A percentile compares a stretch with the other conserved stretches of the same genome.
These are phyloP conservation scores for Drosophila nigrodunni DNA, from an alignment of 1,140 invertebrate species.

Conservation along the genomic window DNA sequence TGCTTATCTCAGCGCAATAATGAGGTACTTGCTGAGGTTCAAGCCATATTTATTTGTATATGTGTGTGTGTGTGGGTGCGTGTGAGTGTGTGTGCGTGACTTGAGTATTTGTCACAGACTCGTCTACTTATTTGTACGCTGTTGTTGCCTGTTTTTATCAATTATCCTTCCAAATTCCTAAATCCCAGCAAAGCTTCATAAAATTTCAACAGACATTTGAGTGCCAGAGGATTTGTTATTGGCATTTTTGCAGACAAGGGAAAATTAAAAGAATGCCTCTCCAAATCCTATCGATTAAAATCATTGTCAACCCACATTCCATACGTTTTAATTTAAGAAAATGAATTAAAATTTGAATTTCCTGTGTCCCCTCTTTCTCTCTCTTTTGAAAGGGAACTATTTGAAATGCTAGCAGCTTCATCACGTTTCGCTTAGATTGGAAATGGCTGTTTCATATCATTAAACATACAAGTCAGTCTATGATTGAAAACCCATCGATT, in stretches of 20 bases:
- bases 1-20: constrained; percentile 74
- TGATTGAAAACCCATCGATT: constrained; percentile 70
- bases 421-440: neutral
- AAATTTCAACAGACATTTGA: constrained; percentile 38
- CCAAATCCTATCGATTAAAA: constrained; percentile 14
- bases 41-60: constrained; percentile 5
- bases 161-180: constrained; percentile 59
- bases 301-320: neutral
- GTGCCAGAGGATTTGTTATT: constrained; percentile 44
- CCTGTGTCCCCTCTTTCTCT: neutral
- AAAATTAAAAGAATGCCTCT: constrained; percentile 32
- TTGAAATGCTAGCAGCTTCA: neutral
- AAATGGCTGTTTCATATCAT: constrained; percentile 21
- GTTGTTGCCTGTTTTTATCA: constrained; percentile 58
- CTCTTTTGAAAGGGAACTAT: neutral
- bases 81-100: constrained; percentile 38
- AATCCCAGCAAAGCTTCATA: constrained; percentile 28
- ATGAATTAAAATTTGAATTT: constrained; percentile 12
- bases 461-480: constrained; percentile 28
- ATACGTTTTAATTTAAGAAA: constrained; percentile 16
- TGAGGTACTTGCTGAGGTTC: constrained; percentile 46
- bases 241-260: constrained; percentile 41
- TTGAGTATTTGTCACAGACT: constrained; percentile 33
- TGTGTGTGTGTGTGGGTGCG: constrained; percentile 30
- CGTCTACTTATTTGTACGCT: neutral